Percentiles rank a stretch among this genome's conserved stretches.
Conservation (phyloP, 1,140 invertebrate genomes). For the Dolichoris vasculosae region DNA sequence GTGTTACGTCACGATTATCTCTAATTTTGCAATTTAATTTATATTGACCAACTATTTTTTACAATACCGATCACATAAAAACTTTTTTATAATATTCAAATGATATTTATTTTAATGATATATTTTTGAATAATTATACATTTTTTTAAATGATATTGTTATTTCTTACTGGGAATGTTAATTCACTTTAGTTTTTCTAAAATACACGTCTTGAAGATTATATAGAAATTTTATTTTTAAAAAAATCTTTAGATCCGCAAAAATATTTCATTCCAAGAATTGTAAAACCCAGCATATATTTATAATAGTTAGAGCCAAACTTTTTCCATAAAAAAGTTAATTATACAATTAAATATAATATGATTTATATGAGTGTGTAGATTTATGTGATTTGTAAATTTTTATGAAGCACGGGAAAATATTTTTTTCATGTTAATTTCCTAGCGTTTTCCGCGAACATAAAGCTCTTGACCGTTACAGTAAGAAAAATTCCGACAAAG, state of each 20-base stretch:
- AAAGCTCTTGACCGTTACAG: neutral
- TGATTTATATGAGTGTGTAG: too few species aligned
- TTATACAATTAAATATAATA: neutral
- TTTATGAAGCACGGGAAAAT: too few species aligned
- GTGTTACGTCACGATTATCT: neutral
- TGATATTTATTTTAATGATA: too few species aligned
- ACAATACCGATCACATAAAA: neutral
- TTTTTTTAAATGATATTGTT: neutral
- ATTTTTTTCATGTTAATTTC: constrained; percentile 2
- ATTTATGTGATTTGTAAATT: neutral
- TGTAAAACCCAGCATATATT: neutral
- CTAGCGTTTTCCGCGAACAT: constrained; percentile 4
- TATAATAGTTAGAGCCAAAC: constrained; percentile 12
- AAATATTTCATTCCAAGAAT: neutral
- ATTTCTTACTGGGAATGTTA: neutral
- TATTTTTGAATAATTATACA: too few species aligned
- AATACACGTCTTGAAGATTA: neutral
- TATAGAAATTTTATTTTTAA: neutral
- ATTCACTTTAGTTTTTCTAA: too few species aligned
- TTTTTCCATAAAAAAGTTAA: constrained; percentile 27
- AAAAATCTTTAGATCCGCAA: neutral
- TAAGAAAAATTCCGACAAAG: constrained; percentile 23
- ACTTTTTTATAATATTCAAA: too few species aligned
- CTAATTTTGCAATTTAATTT: neutral
- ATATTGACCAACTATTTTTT: neutral